Evolutionary conservation across 2,113 vertebrate genomes (phyloP).

Genomic region (Oryzias melastigma): DNA sequence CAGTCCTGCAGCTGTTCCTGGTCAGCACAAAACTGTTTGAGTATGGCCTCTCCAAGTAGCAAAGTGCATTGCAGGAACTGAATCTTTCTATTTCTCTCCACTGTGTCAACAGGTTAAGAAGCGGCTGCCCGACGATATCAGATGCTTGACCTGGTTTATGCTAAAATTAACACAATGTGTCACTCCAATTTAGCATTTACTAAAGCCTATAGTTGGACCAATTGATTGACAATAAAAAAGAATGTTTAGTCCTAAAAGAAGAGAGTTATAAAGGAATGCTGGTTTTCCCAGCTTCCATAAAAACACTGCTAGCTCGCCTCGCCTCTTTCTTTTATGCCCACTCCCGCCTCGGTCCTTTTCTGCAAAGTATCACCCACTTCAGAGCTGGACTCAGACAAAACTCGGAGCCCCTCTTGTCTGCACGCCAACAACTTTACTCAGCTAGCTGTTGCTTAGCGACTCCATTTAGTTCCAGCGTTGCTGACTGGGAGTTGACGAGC

Average conservation of each 20-base stretch:
- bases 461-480: slow-evolving; percentile 35
- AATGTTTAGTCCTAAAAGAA: slow-evolving; percentile 42
- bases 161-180: neutral
- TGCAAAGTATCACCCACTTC: slow-evolving; percentile 64
- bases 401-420: slow-evolving; percentile 56
- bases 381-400: slow-evolving; percentile 44
- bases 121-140: slow-evolving; percentile 1
- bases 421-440: slow-evolving; percentile 61
- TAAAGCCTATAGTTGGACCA: slow-evolving; percentile 16
- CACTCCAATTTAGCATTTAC: slow-evolving; percentile 9
- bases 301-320: slow-evolving; percentile 49
- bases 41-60: slow-evolving; percentile 52
- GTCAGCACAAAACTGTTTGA: slow-evolving; percentile 57
- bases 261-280: slow-evolving; percentile 44
- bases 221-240: slow-evolving; percentile 22
- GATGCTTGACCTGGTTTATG: neutral
- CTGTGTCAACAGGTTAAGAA: slow-evolving; percentile 34
- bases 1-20: slow-evolving; percentile 73
- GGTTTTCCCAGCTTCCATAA: slow-evolving; percentile 63
- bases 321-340: slow-evolving; percentile 17
- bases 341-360: slow-evolving; percentile 46
- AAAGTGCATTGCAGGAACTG: slow-evolving; percentile 27
- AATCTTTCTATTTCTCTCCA: slow-evolving; percentile 17
- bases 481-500: slow-evolving; percentile 43
- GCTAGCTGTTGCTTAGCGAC: slow-evolving; percentile 76